Percentiles rank a stretch among this genome's conserved stretches.
Evolutionary conservation across 1,140 invertebrate genomes (phyloP).

Genomic region (Globodera ellingtonae): DNA sequence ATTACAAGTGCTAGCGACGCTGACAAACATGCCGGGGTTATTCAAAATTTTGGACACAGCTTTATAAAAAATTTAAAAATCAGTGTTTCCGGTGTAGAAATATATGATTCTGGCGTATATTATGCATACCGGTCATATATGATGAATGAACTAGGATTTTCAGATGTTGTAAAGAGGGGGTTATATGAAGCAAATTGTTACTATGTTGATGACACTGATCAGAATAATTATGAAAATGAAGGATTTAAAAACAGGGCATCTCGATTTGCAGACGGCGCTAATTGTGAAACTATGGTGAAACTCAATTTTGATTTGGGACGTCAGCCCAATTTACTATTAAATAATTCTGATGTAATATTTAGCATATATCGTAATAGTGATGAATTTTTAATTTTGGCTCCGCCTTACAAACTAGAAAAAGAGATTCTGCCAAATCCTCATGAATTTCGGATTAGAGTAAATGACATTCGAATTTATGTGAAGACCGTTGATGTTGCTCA

Average conservation of each 20-base stretch:
- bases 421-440: background rate
- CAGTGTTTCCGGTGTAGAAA: too few relatives aligned
- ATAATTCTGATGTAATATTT: constrained; percentile 32
- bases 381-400: constrained; percentile 36
- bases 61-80: too few relatives aligned
- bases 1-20: too few relatives aligned
- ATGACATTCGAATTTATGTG: constrained; percentile 23
- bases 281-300: background rate
- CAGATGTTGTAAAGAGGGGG: background rate
- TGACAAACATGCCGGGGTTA: too few relatives aligned
- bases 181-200: constrained; percentile 9
- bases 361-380: constrained; percentile 23
- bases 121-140: too few relatives aligned
- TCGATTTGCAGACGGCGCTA: background rate
- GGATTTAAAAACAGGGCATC: background rate
- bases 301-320: constrained; percentile 38
- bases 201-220: background rate
- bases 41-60: too few relatives aligned
- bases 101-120: too few relatives aligned
- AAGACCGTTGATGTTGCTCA: constrained; percentile 23
- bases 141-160: constrained; percentile 1
- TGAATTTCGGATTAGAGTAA: constrained; percentile 26
- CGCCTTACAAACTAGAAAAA: background rate
- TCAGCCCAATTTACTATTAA: constrained; percentile 26
- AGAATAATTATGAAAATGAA: background rate